A percentile compares a stretch with the other conserved stretches of the same genome.
Conservation (phyloP, 2,113 vertebrate genomes). For the Caranx melampygus region DNA sequence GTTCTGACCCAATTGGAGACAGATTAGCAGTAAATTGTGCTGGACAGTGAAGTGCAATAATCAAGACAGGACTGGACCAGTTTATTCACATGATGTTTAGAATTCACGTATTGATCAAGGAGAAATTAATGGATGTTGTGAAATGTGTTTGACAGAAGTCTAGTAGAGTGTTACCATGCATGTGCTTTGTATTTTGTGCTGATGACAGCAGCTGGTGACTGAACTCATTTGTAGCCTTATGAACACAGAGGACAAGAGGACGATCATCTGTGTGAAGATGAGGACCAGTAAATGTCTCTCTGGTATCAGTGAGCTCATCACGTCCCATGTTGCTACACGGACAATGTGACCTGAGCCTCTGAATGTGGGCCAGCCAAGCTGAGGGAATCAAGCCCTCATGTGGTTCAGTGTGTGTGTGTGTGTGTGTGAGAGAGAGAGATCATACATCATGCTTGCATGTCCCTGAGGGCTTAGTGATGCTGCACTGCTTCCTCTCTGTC, state of each 20-base stretch:
- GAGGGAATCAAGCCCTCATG: not conserved
- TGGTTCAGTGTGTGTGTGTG: not conserved
- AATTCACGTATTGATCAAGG: too few relatives aligned
- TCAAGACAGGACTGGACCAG: too few relatives aligned
- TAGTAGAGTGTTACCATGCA: too few relatives aligned
- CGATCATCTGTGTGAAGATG: not conserved
- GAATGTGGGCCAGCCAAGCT: constrained; percentile 23
- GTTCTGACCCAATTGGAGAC: too few relatives aligned
- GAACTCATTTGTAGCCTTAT: not conserved
- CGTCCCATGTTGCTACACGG: not conserved
- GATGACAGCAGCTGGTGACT: too few relatives aligned
- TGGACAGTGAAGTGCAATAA: too few relatives aligned
- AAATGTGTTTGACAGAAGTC: too few relatives aligned
- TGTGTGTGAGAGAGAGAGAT: too few relatives aligned
- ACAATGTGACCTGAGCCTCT: constrained; percentile 33
- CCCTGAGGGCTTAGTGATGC: constrained; percentile 34
- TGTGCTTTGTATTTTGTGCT: too few relatives aligned
- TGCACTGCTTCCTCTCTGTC: constrained; percentile 51
- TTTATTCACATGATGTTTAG: too few relatives aligned
- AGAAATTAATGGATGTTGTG: too few relatives aligned
- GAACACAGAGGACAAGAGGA: not conserved
- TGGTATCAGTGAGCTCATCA: not conserved
- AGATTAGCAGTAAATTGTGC: too few relatives aligned
- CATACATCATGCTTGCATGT: not conserved
- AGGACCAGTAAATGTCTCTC: not conserved